Conservation (phyloP, 2,888 invertebrate genomes). For the Tetranychus truncatus region DNA sequence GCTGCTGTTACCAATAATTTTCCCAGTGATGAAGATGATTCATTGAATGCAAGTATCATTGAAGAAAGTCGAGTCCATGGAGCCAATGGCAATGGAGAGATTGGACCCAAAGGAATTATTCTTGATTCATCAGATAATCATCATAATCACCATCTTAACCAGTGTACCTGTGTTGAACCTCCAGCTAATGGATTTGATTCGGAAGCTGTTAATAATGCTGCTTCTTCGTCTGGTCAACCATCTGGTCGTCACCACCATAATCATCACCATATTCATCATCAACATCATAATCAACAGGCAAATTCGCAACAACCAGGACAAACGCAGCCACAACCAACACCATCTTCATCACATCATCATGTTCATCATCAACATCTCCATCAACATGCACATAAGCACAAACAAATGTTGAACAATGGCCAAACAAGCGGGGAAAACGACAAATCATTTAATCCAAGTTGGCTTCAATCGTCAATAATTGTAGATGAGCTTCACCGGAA, state of each 20-base stretch:
- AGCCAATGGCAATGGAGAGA: neutral
- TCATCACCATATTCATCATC: neutral
- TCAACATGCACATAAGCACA: neutral
- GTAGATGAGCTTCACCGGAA: conserved; percentile 21
- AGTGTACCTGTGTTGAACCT: conserved; percentile 15
- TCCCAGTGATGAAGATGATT: conserved; percentile 9
- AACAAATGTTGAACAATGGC: conserved; percentile 5
- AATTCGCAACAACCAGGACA: neutral
- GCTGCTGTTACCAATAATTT: conserved; percentile 1
- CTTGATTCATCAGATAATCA: neutral
- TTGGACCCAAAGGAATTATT: neutral
- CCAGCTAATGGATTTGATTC: neutral
- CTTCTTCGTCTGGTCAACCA: neutral
- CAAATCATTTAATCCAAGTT: conserved; percentile 9
- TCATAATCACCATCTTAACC: neutral
- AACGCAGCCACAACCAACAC: neutral
- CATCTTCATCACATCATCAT: conserved; percentile 2
- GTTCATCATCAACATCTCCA: conserved; percentile 5
- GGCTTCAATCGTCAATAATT: conserved; percentile 22
- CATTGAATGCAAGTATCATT: conserved; percentile 4
- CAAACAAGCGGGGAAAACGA: conserved; percentile 1
- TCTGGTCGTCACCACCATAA: neutral
- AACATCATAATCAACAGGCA: neutral
- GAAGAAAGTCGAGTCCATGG: neutral
- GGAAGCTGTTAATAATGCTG: neutral